These are phyloP conservation scores for Pseudomyrmex cubaensis DNA, from an alignment of 1,140 invertebrate species.

Conservation along the genomic window DNA sequence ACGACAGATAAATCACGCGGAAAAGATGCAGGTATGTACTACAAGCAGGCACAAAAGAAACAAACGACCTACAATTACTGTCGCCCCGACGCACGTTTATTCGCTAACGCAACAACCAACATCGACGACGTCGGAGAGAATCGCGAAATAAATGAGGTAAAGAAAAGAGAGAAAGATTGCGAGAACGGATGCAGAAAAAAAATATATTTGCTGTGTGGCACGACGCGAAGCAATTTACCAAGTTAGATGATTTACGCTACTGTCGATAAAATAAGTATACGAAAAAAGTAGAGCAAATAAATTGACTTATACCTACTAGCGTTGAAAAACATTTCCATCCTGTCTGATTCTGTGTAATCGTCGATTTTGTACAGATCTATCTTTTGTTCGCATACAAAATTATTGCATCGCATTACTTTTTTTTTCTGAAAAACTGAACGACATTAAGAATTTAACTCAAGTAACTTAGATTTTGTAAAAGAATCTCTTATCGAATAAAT, in stretches of 20 bases:
- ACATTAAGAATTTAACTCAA: background rate
- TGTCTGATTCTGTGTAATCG: no score
- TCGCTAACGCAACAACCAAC: background rate
- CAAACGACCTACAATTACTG: conserved; percentile 2
- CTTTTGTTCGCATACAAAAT: no score
- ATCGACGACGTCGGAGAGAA: background rate
- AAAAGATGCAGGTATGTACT: background rate
- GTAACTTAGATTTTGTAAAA: no score
- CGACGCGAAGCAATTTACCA: background rate
- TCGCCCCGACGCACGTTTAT: background rate
- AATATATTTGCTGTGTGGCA: background rate
- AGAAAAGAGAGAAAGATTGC: background rate
- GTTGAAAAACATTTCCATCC: no score
- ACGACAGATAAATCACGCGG: background rate
- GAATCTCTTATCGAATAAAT: background rate
- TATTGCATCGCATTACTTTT: no score
- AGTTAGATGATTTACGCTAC: conserved; percentile 15
- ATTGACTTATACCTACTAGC: background rate
- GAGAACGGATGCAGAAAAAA: background rate
- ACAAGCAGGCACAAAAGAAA: background rate
- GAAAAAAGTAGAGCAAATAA: background rate
- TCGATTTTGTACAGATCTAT: no score
- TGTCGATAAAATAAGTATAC: background rate
- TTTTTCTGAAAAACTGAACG: no score
- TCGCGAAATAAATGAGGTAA: background rate